Percentiles rank a stretch among this genome's conserved stretches.
phyloP scores from a whole-genome alignment of 2,797 vertebrate species.

The Protosalanx chinensis region DNA sequence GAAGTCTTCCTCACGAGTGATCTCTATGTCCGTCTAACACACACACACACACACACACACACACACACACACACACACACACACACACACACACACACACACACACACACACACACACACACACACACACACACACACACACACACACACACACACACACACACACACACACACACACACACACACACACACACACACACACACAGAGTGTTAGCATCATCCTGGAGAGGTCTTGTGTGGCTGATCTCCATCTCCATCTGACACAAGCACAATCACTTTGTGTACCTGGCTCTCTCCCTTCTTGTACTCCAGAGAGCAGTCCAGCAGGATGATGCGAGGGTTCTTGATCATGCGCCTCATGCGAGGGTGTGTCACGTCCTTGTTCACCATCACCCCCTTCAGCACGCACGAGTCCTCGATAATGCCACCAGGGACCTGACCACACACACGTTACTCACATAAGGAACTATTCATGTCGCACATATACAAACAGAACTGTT shows the following conservation, averaged over 20 bases:
- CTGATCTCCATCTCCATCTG: constrained; percentile 91
- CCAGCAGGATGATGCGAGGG: constrained; percentile 88
- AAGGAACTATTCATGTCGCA: no score
- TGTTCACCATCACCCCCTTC: constrained; percentile 92
- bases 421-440: constrained; percentile 88
- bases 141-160: background rate
- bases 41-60: background rate
- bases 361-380: constrained; percentile 89
- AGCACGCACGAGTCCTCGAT: constrained; percentile 91
- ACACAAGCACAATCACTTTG: background rate
- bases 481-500: no score
- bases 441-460: background rate
- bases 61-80: background rate
- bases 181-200: background rate
- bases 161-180: background rate
- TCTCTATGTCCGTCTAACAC: constrained; percentile 91
- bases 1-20: constrained; percentile 95
- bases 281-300: constrained; percentile 96
- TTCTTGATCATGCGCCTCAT: constrained; percentile 89
- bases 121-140: background rate
- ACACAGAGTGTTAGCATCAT: background rate
- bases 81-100: background rate
- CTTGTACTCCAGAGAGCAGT: constrained; percentile 95
- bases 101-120: background rate
- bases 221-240: background rate